Evolutionary conservation across 1,140 invertebrate genomes (phyloP), one percentile per base, ranked within the genome.

Genomic region (Scaptomyza montana): DNA sequence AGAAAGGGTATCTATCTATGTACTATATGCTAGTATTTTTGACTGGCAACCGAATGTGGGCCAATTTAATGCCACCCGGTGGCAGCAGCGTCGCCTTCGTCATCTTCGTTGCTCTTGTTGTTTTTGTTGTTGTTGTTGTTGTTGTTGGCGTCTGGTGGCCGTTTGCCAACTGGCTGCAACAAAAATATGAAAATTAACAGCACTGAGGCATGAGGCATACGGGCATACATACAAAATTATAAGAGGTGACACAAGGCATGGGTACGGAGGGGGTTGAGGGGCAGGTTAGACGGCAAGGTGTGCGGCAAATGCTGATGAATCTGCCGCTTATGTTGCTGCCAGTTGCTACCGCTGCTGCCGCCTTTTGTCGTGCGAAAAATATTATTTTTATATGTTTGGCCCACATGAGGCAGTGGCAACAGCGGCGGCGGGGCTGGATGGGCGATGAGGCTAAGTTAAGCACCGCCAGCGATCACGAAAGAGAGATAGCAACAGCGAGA

Each of bases 51-150:
- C 45, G 72, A 84, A 86, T 86, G 80, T 85, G 77, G 80, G 80
- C 81, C 80, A 85, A 80, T 85, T 86, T 59, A 65, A 77, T 85
- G 80, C 80, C 81, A 85, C 80, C 81, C 81, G 74, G 81, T 65
- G 71, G 80, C 71, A 76, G 25, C 30, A 10, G 9, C 33, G 21
- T 33, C 19, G 9, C 3, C 43, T 9, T 43, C n/a, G n/a, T 47
- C 50, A 36, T 36, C 33, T 36, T 36, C 33, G 7, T 33, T 33
- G 16, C 16, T 16, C 16, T 62, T 13, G 54, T 50, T 3, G 13
- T 9, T 50, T 53, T 33, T 45, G 61, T 72, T 60, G 61, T 41
- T 65, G 61, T n/a, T 3, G 13, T 9, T 50, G 59, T 33, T 45
- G 61, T 72, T 60, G 61, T 41, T 65, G 61, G 60, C 56, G 56